Conservation (phyloP, 2,797 vertebrate genomes). For the Rhynchonycteris naso region DNA sequence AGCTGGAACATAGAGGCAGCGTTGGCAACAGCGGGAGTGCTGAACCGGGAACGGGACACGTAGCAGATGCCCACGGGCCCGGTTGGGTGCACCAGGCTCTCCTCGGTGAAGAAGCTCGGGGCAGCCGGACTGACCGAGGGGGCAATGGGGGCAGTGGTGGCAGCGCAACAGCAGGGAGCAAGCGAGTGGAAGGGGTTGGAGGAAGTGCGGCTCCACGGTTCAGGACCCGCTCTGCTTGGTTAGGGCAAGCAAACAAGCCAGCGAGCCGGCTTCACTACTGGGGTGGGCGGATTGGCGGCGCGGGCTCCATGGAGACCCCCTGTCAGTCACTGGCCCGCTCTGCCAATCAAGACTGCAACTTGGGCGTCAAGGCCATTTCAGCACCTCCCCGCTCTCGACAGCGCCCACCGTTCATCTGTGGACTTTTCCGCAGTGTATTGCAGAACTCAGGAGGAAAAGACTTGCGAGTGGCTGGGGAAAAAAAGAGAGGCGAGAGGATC, state of each 20-base stretch:
- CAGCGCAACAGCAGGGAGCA: neutral
- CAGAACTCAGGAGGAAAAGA: slow-evolving; percentile 31
- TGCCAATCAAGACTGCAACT: slow-evolving; percentile 92
- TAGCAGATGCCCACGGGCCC: slow-evolving; percentile 66
- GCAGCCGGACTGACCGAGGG: neutral
- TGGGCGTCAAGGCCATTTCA: slow-evolving; percentile 83
- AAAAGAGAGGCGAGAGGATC: neutral
- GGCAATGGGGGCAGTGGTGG: neutral
- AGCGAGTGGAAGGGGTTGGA: neutral
- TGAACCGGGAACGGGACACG: slow-evolving; percentile 47
- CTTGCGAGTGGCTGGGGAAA: neutral
- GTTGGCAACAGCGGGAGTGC: slow-evolving; percentile 53
- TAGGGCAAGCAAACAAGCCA: slow-evolving; percentile 21
- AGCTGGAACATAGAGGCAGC: slow-evolving; percentile 98
- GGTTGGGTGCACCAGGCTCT: slow-evolving; percentile 53
- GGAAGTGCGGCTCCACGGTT: slow-evolving; percentile 6
- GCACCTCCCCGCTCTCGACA: slow-evolving; percentile 90
- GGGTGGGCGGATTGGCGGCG: slow-evolving; percentile 94
- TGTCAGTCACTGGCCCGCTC: slow-evolving; percentile 95
- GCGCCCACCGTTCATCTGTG: slow-evolving; percentile 72
- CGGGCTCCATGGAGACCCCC: slow-evolving; percentile 93
- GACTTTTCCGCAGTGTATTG: slow-evolving; percentile 45
- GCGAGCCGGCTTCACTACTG: slow-evolving; percentile 90
- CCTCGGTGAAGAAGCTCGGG: neutral
- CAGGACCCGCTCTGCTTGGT: slow-evolving; percentile 36